Evolutionary conservation across 2,888 invertebrate species (phyloP).

Genomic region (Metallyticus violacea): DNA sequence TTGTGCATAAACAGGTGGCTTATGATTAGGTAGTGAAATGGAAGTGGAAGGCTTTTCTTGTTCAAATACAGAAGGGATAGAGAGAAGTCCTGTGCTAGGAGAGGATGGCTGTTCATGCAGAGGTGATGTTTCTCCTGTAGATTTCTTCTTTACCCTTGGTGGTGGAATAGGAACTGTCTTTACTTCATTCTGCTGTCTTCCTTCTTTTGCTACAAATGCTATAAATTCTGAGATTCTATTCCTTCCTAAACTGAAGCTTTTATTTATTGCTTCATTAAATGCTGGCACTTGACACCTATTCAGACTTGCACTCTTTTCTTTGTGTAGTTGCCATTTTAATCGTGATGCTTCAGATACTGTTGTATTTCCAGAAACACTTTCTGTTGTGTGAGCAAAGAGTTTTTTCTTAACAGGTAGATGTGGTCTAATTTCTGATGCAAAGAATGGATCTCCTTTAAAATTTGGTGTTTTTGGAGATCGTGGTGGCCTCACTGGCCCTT

Average conservation of each 20-base stretch:
- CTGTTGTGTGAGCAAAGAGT: not conserved
- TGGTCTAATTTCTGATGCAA: not conserved
- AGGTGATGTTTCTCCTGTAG: slow-evolving; percentile 1
- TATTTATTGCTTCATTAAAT: not conserved
- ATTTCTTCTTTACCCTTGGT: slow-evolving; percentile 21
- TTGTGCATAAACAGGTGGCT: slow-evolving; percentile 29
- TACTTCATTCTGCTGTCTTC: not conserved
- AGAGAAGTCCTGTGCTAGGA: not conserved
- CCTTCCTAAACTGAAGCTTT: slow-evolving; percentile 13
- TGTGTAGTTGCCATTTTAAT: not conserved
- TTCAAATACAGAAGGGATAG: not conserved
- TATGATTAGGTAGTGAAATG: slow-evolving; percentile 5
- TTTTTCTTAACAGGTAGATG: slow-evolving; percentile 13
- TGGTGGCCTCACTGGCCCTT: slow-evolving; percentile 27
- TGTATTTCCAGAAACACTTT: too few species aligned
- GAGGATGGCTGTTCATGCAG: not conserved
- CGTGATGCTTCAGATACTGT: not conserved
- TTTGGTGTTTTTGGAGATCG: slow-evolving; percentile 29
- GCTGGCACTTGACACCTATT: slow-evolving; percentile 8
- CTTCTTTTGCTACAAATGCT: not conserved
- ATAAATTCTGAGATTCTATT: not conserved
- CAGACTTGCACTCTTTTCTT: slow-evolving; percentile 23
- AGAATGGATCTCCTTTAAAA: slow-evolving; percentile 21
- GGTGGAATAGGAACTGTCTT: slow-evolving; percentile 26
- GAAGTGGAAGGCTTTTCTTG: not conserved